phyloP scores from a whole-genome alignment of 2,797 vertebrate species.

The Scarus forsteni region DNA sequence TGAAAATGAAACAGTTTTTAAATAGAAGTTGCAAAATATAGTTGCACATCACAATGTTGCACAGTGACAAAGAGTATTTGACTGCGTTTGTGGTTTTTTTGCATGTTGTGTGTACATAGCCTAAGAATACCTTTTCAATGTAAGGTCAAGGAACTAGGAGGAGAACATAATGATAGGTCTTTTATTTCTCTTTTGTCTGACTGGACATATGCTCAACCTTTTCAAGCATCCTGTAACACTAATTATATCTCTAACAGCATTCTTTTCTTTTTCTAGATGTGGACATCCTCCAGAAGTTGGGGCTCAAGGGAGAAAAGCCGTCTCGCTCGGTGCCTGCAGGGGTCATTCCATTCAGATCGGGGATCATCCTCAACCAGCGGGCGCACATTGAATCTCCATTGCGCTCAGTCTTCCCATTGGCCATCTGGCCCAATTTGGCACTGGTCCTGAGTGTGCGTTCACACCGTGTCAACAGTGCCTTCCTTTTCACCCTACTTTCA shows the following conservation, averaged over 20 bases:
- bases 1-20: too few relatives aligned
- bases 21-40: too few relatives aligned
- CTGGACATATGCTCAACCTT: slow-evolving; percentile 8
- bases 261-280: slow-evolving; percentile 87
- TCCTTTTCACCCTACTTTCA: slow-evolving; percentile 92
- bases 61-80: too few relatives aligned
- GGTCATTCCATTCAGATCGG: slow-evolving; percentile 94
- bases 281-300: slow-evolving; percentile 96
- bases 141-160: not conserved
- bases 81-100: too few relatives aligned
- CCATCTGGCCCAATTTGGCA: slow-evolving; percentile 88
- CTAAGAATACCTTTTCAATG: too few relatives aligned
- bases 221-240: slow-evolving; percentile 10
- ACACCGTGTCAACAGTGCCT: slow-evolving; percentile 95
- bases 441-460: slow-evolving; percentile 95
- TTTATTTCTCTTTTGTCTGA: slow-evolving; percentile 3
- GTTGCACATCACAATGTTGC: too few relatives aligned
- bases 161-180: not conserved
- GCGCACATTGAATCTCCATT: slow-evolving; percentile 89
- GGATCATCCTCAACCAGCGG: slow-evolving; percentile 95
- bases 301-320: slow-evolving; percentile 92
- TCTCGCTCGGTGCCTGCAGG: slow-evolving; percentile 87
- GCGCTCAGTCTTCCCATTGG: slow-evolving; percentile 83
- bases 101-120: too few relatives aligned
- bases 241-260: slow-evolving; percentile 41